phyloP scores from a whole-genome alignment of 2,797 vertebrate genomes.

The Chaetodon trifasciatus region DNA sequence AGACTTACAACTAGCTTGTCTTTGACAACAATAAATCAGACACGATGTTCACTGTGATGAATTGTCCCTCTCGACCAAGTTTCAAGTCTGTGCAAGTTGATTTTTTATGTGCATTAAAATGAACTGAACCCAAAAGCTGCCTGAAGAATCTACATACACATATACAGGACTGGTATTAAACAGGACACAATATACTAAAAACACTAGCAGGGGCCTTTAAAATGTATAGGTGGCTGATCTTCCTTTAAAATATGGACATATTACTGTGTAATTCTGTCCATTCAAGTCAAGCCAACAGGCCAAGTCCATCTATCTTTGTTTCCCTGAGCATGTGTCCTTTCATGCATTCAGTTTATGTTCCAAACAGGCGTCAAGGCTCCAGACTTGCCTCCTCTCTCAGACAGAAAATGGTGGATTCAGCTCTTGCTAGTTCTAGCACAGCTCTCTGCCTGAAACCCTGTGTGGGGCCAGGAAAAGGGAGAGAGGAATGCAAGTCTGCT shows the following conservation, averaged over 20 bases:
- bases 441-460: constrained; percentile 62
- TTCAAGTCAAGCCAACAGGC: not conserved
- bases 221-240: not conserved
- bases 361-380: constrained; percentile 1
- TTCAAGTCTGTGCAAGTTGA: constrained; percentile 35
- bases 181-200: not conserved
- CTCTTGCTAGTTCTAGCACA: constrained; percentile 39
- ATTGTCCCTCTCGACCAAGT: constrained; percentile 18
- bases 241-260: not conserved
- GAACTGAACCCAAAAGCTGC: not conserved
- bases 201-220: not conserved
- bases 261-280: not conserved
- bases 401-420: constrained; percentile 43
- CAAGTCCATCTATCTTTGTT: not conserved
- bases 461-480: constrained; percentile 82
- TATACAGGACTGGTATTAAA: not conserved
- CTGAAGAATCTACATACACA: not conserved
- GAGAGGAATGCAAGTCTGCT: constrained; percentile 81
- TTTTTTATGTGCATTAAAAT: not conserved
- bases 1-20: constrained; percentile 9
- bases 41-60: constrained; percentile 10
- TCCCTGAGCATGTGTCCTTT: constrained; percentile 16
- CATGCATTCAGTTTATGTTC: not conserved
- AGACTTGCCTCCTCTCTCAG: constrained; percentile 12
- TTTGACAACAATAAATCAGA: constrained; percentile 1